Evolutionary conservation across 2,113 vertebrate genomes (phyloP).

Genomic region (Melanostigma gelatinosum): DNA sequence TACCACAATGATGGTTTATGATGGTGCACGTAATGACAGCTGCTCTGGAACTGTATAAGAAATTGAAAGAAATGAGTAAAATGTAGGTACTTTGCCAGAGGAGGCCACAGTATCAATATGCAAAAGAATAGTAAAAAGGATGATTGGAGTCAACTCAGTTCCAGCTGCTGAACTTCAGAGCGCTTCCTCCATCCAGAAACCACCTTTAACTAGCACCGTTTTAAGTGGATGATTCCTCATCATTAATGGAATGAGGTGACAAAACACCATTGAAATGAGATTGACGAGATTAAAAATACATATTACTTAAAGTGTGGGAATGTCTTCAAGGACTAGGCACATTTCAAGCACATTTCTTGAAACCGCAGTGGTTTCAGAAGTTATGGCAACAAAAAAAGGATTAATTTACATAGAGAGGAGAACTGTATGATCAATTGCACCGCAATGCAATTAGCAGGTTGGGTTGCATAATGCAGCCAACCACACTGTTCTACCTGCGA

Average conservation of each 20-base stretch:
- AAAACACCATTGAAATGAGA: slow-evolving; percentile 17
- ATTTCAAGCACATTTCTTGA: slow-evolving; percentile 9
- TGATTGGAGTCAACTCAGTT: background rate
- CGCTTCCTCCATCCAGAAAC: background rate
- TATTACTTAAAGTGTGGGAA: slow-evolving; percentile 3
- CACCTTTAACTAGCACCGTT: background rate
- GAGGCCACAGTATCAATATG: background rate
- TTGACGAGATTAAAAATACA: slow-evolving; percentile 29
- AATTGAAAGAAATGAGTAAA: background rate
- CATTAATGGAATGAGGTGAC: background rate
- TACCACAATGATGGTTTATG: too few species aligned
- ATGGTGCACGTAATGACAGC: background rate
- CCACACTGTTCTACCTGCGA: slow-evolving; percentile 8
- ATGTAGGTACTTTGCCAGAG: background rate
- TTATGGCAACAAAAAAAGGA: slow-evolving; percentile 8
- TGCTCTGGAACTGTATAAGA: background rate
- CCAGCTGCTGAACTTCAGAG: background rate
- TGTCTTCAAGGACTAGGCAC: slow-evolving; percentile 5
- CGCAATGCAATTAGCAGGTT: slow-evolving; percentile 50
- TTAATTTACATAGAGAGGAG: slow-evolving; percentile 19
- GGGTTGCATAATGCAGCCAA: slow-evolving; percentile 14
- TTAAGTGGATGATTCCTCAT: slow-evolving; percentile 13
- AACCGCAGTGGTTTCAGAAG: slow-evolving; percentile 7
- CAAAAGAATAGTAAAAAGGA: background rate
- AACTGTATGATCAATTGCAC: slow-evolving; percentile 47